Evolutionary conservation across 2,113 vertebrate species (phyloP).

Genomic region (Micromys minutus): DNA sequence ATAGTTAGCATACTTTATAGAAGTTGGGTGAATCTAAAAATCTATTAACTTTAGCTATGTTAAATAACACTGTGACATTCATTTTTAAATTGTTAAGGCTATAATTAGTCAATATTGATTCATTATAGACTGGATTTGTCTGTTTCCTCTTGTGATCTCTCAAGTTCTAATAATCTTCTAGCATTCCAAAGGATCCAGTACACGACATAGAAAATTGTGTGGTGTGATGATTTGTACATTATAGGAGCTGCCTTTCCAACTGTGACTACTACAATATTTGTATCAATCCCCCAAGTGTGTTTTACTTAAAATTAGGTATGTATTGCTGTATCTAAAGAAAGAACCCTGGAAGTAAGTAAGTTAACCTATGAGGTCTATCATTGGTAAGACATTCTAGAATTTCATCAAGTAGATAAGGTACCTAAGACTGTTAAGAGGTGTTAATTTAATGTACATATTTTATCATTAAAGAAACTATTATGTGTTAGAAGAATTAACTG

Average conservation of each 20-base stretch:
- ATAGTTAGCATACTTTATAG: not conserved
- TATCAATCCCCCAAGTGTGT: not conserved
- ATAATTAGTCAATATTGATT: slow-evolving; percentile 43
- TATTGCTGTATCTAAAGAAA: not conserved
- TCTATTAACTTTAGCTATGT: slow-evolving; percentile 23
- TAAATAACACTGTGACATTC: not conserved
- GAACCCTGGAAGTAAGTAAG: not conserved
- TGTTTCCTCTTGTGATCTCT: not conserved
- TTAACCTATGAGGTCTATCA: not conserved
- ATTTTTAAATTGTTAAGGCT: not conserved
- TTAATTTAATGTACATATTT: not conserved
- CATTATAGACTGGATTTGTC: not conserved
- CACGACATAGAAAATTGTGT: not conserved
- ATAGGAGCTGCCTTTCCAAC: not conserved
- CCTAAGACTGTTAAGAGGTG: not conserved
- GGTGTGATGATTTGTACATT: not conserved
- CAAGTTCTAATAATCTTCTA: not conserved
- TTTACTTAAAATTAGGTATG: slow-evolving; percentile 30
- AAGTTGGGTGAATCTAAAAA: slow-evolving; percentile 30
- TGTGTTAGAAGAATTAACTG: slow-evolving; percentile 11
- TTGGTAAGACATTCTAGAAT: not conserved
- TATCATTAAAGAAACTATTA: slow-evolving; percentile 8
- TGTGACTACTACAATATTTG: not conserved
- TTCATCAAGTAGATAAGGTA: not conserved
- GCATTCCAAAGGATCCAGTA: not conserved